A percentile compares a stretch with the other conserved stretches of the same genome.
Conservation (phyloP, 2,888 invertebrate species). For the Megaustenia siamemsis region DNA sequence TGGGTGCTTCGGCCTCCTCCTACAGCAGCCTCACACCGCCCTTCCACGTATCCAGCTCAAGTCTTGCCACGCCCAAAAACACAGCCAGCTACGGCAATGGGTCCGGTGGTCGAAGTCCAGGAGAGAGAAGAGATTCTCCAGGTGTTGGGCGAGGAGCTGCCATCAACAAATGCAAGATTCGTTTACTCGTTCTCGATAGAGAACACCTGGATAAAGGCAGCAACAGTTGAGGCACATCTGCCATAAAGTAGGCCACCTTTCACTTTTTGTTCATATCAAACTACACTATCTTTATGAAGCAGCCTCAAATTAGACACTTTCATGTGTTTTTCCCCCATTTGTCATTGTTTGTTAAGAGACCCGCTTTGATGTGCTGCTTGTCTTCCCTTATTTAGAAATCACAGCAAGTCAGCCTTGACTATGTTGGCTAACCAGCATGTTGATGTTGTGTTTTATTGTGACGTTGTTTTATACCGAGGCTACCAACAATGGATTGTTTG, state of each 20-base stretch:
- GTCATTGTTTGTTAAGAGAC: too few relatives aligned
- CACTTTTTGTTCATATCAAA: not conserved
- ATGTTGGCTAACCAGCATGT: too few relatives aligned
- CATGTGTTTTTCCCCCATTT: too few relatives aligned
- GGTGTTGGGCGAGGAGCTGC: not conserved
- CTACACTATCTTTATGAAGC: too few relatives aligned
- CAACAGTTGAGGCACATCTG: not conserved
- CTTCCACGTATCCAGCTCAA: conserved; percentile 14
- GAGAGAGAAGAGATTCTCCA: not conserved
- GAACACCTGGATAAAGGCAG: not conserved
- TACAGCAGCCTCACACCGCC: conserved; percentile 36
- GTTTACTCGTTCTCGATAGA: conserved; percentile 22
- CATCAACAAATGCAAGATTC: conserved; percentile 18
- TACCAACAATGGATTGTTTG: too few relatives aligned
- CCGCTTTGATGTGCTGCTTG: too few relatives aligned
- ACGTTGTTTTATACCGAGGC: too few relatives aligned
- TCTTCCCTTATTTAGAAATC: too few relatives aligned
- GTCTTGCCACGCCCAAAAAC: conserved; percentile 11
- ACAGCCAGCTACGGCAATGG: conserved; percentile 4
- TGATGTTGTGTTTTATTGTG: too few relatives aligned
- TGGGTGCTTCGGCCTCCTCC: conserved; percentile 33
- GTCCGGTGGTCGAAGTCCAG: not conserved
- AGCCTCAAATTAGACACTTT: too few relatives aligned
- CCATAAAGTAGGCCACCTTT: conserved; percentile 27
- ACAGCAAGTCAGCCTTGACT: too few relatives aligned